A percentile compares a stretch with the other conserved stretches of the same genome.
phyloP scores from a whole-genome alignment of 2,113 vertebrate species.

The Sylvietta virens region DNA sequence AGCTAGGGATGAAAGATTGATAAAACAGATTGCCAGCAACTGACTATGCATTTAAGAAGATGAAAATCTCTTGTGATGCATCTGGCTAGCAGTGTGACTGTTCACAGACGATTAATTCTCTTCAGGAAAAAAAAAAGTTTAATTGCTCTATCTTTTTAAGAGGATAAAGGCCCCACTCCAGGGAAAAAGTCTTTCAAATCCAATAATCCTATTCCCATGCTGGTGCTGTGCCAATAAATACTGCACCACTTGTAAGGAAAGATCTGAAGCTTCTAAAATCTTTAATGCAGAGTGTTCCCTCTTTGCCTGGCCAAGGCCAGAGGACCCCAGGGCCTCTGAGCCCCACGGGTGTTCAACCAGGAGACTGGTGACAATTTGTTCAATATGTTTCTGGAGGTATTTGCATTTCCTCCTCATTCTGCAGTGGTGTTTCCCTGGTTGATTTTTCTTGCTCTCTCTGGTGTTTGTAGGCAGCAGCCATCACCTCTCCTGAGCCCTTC shows the following conservation, averaged over 20 bases:
- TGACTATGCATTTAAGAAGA: background rate
- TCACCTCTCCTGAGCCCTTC: background rate
- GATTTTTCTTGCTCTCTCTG: background rate
- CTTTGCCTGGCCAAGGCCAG: background rate
- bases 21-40: background rate
- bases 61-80: constrained; percentile 4
- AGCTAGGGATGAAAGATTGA: background rate
- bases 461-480: background rate
- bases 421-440: background rate
- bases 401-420: background rate
- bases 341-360: background rate
- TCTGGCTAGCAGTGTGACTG: background rate
- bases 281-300: background rate
- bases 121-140: background rate
- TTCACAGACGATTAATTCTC: constrained; percentile 26
- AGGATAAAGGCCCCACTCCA: constrained; percentile 47
- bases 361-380: background rate
- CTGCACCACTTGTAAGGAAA: background rate
- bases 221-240: background rate
- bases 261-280: background rate
- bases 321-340: background rate
- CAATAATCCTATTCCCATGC: background rate
- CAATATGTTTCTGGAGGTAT: background rate
- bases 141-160: constrained; percentile 57
- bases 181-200: constrained; percentile 42